Evolutionary conservation across 2,113 vertebrate genomes (phyloP).

Genomic region (Cathartes aura): DNA sequence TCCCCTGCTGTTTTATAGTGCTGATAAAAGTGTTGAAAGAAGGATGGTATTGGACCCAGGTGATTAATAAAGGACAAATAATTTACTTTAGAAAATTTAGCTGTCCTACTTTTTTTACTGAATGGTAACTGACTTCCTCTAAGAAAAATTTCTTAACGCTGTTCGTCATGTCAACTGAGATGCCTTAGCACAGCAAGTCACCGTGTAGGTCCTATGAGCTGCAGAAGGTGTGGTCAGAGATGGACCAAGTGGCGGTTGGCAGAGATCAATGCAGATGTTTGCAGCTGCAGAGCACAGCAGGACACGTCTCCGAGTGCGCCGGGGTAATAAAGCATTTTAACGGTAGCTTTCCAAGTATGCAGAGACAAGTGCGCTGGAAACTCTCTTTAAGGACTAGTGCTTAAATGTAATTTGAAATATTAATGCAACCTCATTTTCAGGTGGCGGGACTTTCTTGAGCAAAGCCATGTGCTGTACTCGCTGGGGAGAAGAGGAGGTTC

Average conservation of each 20-base stretch:
- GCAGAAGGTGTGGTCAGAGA: not conserved
- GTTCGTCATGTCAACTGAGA: rapidly evolving
- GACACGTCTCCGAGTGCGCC: rapidly evolving
- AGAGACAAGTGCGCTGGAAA: not conserved
- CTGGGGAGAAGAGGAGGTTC: not conserved
- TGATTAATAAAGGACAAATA: not conserved
- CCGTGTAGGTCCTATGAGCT: not conserved
- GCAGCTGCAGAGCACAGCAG: not conserved
- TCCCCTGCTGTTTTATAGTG: rapidly evolving
- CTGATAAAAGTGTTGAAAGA: not conserved
- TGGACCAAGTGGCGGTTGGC: not conserved
- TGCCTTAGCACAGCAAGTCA: not conserved
- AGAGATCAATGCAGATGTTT: not conserved
- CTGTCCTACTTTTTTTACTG: not conserved
- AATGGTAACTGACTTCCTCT: not conserved
- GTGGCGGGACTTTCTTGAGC: not conserved
- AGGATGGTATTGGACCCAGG: not conserved
- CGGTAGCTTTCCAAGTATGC: not conserved
- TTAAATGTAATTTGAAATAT: conserved; percentile 6
- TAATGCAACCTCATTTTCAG: not conserved
- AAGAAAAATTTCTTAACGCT: rapidly evolving
- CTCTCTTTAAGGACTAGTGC: not conserved
- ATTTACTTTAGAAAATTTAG: not conserved
- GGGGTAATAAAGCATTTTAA: not conserved
- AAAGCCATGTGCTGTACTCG: not conserved